Percentiles rank a stretch among this genome's conserved stretches.
phyloP scores from a whole-genome alignment of 2,888 invertebrate genomes.

The Fragum sueziense region DNA sequence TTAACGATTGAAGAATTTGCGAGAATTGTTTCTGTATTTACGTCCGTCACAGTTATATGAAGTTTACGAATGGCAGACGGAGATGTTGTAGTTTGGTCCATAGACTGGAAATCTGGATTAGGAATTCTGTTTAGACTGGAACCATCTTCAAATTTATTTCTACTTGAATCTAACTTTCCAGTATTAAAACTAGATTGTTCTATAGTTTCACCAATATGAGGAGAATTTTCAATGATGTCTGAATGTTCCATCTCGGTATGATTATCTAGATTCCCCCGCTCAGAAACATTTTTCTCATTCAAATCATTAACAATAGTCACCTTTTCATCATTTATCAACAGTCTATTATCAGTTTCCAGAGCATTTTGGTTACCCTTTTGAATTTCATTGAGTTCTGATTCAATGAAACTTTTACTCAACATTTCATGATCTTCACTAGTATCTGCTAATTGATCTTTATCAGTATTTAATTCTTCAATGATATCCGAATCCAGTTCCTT shows the following conservation, averaged over 20 bases:
- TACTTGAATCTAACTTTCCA: not conserved
- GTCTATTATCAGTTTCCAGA: not conserved
- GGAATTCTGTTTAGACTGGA: not conserved
- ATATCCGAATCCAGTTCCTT: constrained; percentile 22
- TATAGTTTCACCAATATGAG: not conserved
- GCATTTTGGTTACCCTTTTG: constrained; percentile 7
- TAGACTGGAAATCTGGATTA: not conserved
- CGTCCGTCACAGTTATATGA: not conserved
- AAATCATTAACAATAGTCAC: not conserved
- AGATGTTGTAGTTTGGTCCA: constrained; percentile 3
- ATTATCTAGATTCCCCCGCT: not conserved
- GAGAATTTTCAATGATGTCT: not conserved
- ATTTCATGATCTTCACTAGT: constrained; percentile 31
- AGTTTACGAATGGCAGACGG: not conserved
- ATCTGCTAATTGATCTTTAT: constrained; percentile 14
- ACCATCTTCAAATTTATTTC: not conserved
- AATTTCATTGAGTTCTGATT: not conserved
- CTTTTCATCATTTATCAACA: not conserved
- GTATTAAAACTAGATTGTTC: constrained; percentile 21
- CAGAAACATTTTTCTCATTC: not conserved
- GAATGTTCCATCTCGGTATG: constrained; percentile 27
- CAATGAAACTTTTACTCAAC: constrained; percentile 33
- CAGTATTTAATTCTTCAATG: constrained; percentile 7
- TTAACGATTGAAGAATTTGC: not conserved
- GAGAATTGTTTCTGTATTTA: not conserved